Evolutionary conservation across 30 jellyfish, hydroid and myxozoan genomes (phyloP).

Genomic region (Aurelia aurita): DNA sequence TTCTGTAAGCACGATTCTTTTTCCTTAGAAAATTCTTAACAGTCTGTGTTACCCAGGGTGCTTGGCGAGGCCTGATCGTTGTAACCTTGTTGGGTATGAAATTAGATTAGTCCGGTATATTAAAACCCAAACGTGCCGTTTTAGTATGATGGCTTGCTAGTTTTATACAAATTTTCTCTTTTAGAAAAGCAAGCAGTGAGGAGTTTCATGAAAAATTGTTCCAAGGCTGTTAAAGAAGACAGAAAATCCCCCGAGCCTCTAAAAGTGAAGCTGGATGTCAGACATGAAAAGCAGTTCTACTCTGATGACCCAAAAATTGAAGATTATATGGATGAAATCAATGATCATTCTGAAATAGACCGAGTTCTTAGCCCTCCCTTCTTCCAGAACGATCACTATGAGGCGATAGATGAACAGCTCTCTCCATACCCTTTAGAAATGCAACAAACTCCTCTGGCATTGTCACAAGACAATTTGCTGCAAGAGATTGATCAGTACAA

Average conservation of each 20-base stretch:
- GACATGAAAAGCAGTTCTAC: not conserved
- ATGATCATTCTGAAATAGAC: slow-evolving; percentile 8
- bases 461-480: not conserved
- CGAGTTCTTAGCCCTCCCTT: slow-evolving; percentile 27
- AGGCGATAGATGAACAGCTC: not conserved
- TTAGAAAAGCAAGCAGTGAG: slow-evolving; percentile 63
- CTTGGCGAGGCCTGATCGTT: too few species aligned
- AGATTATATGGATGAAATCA: slow-evolving; percentile 37
- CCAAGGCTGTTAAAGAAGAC: slow-evolving; percentile 27
- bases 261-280: not conserved
- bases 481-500: slow-evolving; percentile 23
- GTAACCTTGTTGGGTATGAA: too few species aligned
- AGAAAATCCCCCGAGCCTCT: not conserved
- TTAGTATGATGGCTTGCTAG: too few species aligned
- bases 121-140: too few species aligned
- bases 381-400: slow-evolving; percentile 10
- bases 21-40: too few species aligned
- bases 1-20: too few species aligned
- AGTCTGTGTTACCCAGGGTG: too few species aligned
- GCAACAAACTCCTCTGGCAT: slow-evolving; percentile 1
- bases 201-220: slow-evolving; percentile 54
- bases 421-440: not conserved
- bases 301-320: slow-evolving; percentile 55
- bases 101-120: too few species aligned
- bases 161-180: not conserved